Evolutionary conservation across 37 sponge, comb jelly and placozoan genomes (phyloP).

Genomic region (Beroe forskalii): DNA sequence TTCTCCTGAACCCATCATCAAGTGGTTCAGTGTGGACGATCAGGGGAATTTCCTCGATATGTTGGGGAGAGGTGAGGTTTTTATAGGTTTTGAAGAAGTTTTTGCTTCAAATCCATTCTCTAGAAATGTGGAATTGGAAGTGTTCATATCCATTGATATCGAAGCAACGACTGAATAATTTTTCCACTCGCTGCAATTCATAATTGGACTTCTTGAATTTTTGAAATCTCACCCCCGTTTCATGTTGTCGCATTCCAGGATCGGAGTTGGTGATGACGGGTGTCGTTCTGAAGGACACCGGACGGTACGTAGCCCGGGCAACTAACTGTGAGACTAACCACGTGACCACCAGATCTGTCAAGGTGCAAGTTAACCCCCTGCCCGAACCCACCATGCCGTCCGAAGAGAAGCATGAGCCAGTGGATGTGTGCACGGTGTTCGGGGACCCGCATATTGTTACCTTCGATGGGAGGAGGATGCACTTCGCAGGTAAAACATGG

Average conservation of each 20-base stretch:
- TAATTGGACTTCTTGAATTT: too few species aligned
- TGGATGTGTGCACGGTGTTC: conserved; percentile 18
- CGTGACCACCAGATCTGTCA: neutral
- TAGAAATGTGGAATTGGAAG: too few species aligned
- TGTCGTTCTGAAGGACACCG: neutral
- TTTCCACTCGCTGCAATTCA: too few species aligned
- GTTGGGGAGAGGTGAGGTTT: neutral
- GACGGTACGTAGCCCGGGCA: conserved; percentile 56
- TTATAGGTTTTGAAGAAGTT: too few species aligned
- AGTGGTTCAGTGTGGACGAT: conserved; percentile 54
- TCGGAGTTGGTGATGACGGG: neutral
- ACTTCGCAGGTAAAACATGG: conserved; percentile 53
- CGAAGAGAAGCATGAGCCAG: neutral
- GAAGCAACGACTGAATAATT: too few species aligned
- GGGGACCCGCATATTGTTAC: conserved; percentile 62
- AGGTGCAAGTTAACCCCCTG: neutral
- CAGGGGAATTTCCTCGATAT: conserved; percentile 47
- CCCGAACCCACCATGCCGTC: conserved; percentile 20
- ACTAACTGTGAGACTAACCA: conserved; percentile 53
- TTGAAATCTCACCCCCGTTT: too few species aligned
- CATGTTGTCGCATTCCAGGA: too few species aligned
- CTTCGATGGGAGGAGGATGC: neutral
- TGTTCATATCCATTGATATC: too few species aligned
- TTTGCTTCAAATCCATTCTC: too few species aligned
- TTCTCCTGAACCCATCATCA: neutral